phyloP scores from a whole-genome alignment of 2,113 vertebrate species.

The Rhegmatorhina hoffmannsi region DNA sequence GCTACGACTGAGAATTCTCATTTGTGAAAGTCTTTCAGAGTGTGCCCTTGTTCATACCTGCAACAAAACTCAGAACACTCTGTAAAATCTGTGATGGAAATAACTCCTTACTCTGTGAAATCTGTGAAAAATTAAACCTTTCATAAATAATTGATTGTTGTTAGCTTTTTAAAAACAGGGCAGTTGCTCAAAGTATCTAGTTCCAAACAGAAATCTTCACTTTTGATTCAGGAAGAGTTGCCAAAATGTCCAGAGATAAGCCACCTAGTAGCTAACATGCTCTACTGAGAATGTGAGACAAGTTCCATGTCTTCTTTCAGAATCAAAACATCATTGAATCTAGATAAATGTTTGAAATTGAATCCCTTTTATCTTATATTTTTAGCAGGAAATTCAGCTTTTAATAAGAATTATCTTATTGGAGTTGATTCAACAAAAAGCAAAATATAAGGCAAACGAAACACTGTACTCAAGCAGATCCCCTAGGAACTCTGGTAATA shows the following conservation, averaged over 20 bases:
- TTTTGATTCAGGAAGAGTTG: background rate
- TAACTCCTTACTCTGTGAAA: background rate
- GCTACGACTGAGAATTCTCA: background rate
- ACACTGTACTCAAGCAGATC: background rate
- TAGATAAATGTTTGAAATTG: background rate
- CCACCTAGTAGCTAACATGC: background rate
- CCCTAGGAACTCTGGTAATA: background rate
- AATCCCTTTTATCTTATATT: background rate
- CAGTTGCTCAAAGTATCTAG: background rate
- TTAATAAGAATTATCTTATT: background rate
- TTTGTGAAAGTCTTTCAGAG: background rate
- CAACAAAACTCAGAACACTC: background rate
- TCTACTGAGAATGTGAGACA: background rate
- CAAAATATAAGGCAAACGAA: background rate
- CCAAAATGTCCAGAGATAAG: background rate
- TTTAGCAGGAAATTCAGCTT: background rate
- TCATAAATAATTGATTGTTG: background rate
- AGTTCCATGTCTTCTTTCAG: background rate
- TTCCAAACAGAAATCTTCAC: background rate
- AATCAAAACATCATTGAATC: background rate
- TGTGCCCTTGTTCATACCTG: background rate
- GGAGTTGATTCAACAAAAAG: background rate
- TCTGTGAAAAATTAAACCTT: background rate
- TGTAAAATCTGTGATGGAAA: background rate
- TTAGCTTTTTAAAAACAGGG: background rate